Evolutionary conservation across 2,797 vertebrate genomes (phyloP), one percentile per base, ranked within the genome.

Genomic region (Enteromius afrohamiltoni): DNA sequence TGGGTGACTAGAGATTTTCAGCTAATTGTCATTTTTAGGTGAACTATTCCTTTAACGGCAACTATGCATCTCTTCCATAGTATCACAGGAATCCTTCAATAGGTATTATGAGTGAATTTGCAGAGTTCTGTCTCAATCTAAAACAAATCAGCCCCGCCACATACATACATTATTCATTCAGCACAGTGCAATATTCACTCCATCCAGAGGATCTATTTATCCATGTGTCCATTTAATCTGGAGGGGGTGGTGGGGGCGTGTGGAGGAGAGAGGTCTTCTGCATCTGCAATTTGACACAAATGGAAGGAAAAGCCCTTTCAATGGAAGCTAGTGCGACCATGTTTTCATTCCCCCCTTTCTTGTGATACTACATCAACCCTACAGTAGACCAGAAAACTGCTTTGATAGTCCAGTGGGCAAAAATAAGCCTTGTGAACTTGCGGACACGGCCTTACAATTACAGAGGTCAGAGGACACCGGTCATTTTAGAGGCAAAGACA

Each of bases 211-310:
- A 83, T 83, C 77, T 81, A 73, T 85, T 84, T 84, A 86, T 85
- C 78, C n/a, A n/a, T 85, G 81, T 31, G 81, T 86, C 86, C 76
- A 80, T 84, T 85, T 67, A 79, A 75, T 86, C 80, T 67, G 80
- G 58, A 79, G 82, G 53, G 31, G 75, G 40, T 79, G 42, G 29
- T 29, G 75, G 16, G 67, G 67, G 29, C 16, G 51, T 60, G 74
- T 7, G 16, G 75, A 37, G 51, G 51, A 64, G 76, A 71, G 45
- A 68, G 55, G 84, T 83, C 82, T 88, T 62, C 67, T 85, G 74
- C 85, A 87, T 81, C 77, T 84, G 80, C 77, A 58, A 73, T 75
- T 81, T 73, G 77, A 86, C 51, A 84, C 29, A 80, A 85, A 88
- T 82, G 51, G 53, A 85, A 86, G 55, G 69, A 68, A 51, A 81